These are phyloP conservation scores for Lonchura striata DNA, from an alignment of 2,113 vertebrate species.

Conservation along the genomic window DNA sequence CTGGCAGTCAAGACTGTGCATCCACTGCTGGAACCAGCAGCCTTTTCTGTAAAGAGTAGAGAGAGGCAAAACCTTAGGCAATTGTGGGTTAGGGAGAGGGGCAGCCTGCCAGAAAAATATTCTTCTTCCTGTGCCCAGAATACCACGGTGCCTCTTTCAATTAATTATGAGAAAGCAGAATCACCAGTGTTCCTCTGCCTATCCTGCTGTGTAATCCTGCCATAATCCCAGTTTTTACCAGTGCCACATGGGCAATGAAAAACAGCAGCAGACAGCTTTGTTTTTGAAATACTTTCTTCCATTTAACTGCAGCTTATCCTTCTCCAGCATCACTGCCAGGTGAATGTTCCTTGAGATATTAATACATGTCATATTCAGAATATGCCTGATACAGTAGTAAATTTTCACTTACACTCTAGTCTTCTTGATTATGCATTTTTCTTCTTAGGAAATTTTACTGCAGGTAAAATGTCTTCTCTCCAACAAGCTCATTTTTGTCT, in stretches of 20 bases:
- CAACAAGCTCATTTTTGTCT: neutral
- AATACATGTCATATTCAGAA: neutral
- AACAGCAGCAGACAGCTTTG: neutral
- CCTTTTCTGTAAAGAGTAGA: neutral
- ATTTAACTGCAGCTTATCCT: neutral
- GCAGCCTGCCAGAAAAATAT: conserved; percentile 16
- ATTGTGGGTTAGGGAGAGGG: neutral
- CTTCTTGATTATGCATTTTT: neutral
- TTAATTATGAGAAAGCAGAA: conserved; percentile 16
- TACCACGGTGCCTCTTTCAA: conserved; percentile 1
- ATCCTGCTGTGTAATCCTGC: conserved; percentile 18
- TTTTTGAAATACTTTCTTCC: neutral
- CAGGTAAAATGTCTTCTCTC: neutral
- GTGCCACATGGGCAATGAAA: neutral
- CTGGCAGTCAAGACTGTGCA: neutral
- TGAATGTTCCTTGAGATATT: neutral
- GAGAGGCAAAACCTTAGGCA: neutral
- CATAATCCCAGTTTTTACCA: conserved; percentile 10
- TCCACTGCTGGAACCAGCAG: neutral
- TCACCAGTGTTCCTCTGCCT: neutral
- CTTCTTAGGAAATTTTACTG: neutral
- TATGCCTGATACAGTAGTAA: neutral
- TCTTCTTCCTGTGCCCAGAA: neutral
- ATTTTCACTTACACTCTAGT: neutral
- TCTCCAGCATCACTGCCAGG: neutral